Evolutionary conservation across 2,888 invertebrate genomes (phyloP).

Genomic region (Odontocerum albicorne): DNA sequence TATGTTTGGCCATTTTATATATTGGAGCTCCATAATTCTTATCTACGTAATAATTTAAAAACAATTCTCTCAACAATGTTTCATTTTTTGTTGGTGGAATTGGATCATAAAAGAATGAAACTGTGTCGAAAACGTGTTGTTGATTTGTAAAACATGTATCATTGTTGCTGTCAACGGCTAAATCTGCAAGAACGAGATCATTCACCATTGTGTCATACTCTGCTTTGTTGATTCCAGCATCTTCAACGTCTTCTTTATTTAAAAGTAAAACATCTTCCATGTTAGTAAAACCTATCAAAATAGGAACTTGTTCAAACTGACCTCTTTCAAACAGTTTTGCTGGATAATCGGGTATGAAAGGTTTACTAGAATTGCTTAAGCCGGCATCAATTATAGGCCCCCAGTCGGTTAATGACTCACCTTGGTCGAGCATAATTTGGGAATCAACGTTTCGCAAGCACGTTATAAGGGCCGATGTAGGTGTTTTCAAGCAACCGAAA

Average conservation of each 20-base stretch:
- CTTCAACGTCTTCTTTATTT: slow-evolving; percentile 59
- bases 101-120: slow-evolving; percentile 75
- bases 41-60: slow-evolving; percentile 74
- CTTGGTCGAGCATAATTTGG: slow-evolving; percentile 61
- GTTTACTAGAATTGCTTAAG: slow-evolving; percentile 64
- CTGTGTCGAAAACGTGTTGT: slow-evolving; percentile 69
- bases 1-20: slow-evolving; percentile 65
- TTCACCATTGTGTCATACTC: slow-evolving; percentile 65
- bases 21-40: slow-evolving; percentile 74
- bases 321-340: slow-evolving; percentile 63
- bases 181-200: slow-evolving; percentile 64
- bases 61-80: slow-evolving; percentile 62
- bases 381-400: slow-evolving; percentile 76
- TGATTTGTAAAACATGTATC: slow-evolving; percentile 63
- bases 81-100: slow-evolving; percentile 65
- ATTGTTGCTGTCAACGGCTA: slow-evolving; percentile 57
- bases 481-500: slow-evolving; percentile 69
- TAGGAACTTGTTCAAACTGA: slow-evolving; percentile 66
- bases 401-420: slow-evolving; percentile 66
- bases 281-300: slow-evolving; percentile 76
- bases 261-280: slow-evolving; percentile 78
- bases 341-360: slow-evolving; percentile 70
- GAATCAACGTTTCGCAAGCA: slow-evolving; percentile 68
- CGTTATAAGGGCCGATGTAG: slow-evolving; percentile 66
- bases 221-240: slow-evolving; percentile 60